Percentiles rank a stretch among this genome's conserved stretches.
phyloP scores from a whole-genome alignment of 2,797 vertebrate species.

The Rhinella marina region DNA sequence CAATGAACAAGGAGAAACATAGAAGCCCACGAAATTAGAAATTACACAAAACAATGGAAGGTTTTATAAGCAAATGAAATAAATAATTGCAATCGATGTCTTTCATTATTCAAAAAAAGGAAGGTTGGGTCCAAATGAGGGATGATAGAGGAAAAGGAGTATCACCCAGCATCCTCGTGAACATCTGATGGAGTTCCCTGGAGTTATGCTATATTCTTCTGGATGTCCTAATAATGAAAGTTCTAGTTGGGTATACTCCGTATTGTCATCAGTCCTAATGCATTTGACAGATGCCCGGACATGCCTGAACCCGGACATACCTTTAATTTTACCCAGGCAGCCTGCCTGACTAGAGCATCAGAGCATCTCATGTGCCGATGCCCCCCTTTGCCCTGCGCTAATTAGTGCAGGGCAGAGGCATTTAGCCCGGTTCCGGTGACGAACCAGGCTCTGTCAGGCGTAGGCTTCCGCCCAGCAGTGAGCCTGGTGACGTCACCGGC shows the following conservation, averaged over 20 bases:
- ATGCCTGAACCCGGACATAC: too few species aligned
- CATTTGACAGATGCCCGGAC: neutral
- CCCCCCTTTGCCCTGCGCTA: too few species aligned
- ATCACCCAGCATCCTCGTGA: neutral
- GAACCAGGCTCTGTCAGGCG: too few species aligned
- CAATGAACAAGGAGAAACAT: constrained; percentile 50
- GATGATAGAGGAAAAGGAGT: neutral
- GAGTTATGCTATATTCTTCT: neutral
- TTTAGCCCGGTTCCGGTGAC: too few species aligned
- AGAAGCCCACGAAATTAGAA: constrained; percentile 47
- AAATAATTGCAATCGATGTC: neutral
- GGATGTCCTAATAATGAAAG: neutral
- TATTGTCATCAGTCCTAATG: neutral
- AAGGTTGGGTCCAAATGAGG: neutral
- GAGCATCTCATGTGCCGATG: too few species aligned
- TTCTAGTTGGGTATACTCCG: neutral
- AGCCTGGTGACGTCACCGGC: too few species aligned
- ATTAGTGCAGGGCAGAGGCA: too few species aligned
- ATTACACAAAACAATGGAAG: constrained; percentile 43
- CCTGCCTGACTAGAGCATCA: too few species aligned
- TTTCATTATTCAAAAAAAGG: neutral
- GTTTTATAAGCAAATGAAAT: constrained; percentile 29
- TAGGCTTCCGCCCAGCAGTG: too few species aligned
- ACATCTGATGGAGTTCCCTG: neutral
- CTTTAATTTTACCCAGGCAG: too few species aligned